Evolutionary conservation across 1,140 invertebrate genomes (phyloP).

Genomic region (Epicauta chinensis): DNA sequence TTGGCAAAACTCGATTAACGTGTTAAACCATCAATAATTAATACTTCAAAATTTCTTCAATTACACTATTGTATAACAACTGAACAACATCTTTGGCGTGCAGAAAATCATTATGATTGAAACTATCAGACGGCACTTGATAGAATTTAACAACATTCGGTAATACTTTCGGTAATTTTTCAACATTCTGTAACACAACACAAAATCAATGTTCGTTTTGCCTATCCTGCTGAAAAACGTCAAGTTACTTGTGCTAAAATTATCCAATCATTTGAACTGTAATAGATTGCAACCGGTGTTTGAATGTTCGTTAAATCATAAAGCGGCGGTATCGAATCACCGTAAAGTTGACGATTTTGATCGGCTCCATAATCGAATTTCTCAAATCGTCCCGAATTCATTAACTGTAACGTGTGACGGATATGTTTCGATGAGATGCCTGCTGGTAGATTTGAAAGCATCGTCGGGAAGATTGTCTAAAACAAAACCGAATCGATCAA

Average conservation of each 20-base stretch:
- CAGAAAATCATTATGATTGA: constrained; percentile 26
- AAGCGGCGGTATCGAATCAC: constrained; percentile 2
- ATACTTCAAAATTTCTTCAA: constrained; percentile 13
- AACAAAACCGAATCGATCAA: background rate
- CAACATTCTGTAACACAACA: constrained; percentile 22
- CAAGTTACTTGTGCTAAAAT: background rate
- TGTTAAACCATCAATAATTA: background rate
- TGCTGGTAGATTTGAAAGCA: constrained; percentile 10
- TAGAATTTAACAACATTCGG: constrained; percentile 11
- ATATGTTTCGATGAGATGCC: constrained; percentile 22
- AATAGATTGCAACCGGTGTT: constrained; percentile 2
- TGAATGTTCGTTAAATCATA: constrained; percentile 5
- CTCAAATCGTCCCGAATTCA: constrained; percentile 22
- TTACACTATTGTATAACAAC: constrained; percentile 16
- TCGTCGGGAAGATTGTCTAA: constrained; percentile 8
- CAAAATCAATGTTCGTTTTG: no score
- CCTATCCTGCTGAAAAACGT: no score
- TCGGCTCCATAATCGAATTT: constrained; percentile 23
- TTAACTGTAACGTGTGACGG: constrained; percentile 14
- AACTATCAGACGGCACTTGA: constrained; percentile 14
- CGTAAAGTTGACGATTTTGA: constrained; percentile 3
- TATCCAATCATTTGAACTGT: constrained; percentile 6
- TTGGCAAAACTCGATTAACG: no score
- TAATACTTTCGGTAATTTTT: constrained; percentile 12
- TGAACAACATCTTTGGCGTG: constrained; percentile 16